phyloP scores from a whole-genome alignment of 2,797 vertebrate species.

The Tauraco hartlaubi region DNA sequence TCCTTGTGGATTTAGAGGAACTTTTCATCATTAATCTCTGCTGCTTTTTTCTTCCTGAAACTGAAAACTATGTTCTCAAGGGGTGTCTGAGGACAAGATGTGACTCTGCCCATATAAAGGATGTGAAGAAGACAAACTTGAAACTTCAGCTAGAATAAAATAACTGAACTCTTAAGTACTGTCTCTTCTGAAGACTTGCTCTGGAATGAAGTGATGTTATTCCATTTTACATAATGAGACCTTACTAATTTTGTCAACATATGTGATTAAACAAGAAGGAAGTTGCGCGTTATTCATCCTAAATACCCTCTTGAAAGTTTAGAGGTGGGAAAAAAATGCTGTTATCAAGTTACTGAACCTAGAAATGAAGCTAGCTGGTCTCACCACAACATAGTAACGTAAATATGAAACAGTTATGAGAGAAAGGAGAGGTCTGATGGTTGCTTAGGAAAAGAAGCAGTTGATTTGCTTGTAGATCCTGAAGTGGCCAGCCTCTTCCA shows the following conservation, averaged over 20 bases:
- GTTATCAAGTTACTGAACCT: neutral
- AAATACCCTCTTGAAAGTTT: neutral
- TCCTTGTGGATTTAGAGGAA: neutral
- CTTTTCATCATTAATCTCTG: neutral
- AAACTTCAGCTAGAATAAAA: neutral
- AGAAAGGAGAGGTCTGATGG: neutral
- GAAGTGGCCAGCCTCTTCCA: neutral
- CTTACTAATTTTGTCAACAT: neutral
- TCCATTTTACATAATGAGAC: neutral
- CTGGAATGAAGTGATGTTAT: neutral
- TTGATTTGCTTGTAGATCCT: neutral
- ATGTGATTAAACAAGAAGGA: neutral
- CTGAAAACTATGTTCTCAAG: neutral
- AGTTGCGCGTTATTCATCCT: neutral
- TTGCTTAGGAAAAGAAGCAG: neutral
- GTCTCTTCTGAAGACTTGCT: neutral
- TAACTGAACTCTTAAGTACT: neutral
- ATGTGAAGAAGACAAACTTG: neutral
- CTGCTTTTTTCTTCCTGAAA: neutral
- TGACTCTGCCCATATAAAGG: neutral
- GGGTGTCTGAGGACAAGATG: neutral
- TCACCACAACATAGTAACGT: neutral
- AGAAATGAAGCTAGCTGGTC: neutral
- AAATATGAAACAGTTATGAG: neutral
- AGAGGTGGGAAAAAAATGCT: rapidly evolving